Conservation (phyloP, 2,113 vertebrate species). For the Murina feae region DNA sequence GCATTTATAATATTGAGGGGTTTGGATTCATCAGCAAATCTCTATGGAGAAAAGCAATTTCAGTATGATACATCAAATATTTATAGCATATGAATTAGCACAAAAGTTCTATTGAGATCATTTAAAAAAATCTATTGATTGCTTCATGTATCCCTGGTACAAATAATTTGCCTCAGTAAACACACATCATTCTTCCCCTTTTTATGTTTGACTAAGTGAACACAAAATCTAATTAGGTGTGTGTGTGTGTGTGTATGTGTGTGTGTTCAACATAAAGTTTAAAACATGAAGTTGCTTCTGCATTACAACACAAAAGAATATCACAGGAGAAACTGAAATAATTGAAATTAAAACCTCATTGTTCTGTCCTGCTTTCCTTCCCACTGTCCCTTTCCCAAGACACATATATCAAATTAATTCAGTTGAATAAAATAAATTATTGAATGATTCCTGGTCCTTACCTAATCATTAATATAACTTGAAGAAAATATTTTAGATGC, state of each 20-base stretch:
- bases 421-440: neutral
- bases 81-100: constrained; percentile 48
- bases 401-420: neutral
- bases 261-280: neutral
- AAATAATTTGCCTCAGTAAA: constrained; percentile 19
- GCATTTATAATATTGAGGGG: constrained; percentile 12
- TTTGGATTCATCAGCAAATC: constrained; percentile 43
- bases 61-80: constrained; percentile 51
- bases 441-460: neutral
- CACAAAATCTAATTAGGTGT: neutral
- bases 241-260: neutral
- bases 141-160: constrained; percentile 31
- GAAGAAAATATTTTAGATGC: neutral
- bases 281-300: neutral
- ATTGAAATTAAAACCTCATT: neutral
- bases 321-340: neutral
- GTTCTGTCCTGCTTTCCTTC: neutral
- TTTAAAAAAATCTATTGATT: constrained; percentile 39
- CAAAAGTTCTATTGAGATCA: constrained; percentile 33
- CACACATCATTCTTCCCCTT: neutral
- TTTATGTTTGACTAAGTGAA: neutral
- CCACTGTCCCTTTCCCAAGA: neutral
- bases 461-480: neutral
- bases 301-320: neutral
- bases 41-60: constrained; percentile 45